These are phyloP conservation scores for Tetragnatha montana DNA, from an alignment of 2,888 invertebrate species.

Conservation along the genomic window DNA sequence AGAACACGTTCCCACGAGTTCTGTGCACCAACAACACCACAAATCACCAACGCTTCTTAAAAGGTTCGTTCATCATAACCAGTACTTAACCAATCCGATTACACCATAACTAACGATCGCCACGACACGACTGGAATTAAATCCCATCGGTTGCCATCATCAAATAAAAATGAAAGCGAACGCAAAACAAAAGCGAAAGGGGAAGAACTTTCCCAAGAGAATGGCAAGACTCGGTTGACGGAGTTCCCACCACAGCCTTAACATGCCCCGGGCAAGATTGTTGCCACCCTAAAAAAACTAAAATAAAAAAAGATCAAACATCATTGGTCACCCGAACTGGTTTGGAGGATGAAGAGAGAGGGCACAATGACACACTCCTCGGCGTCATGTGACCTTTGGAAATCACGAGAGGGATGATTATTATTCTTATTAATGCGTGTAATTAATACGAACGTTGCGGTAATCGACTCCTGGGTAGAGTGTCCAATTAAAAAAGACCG, in stretches of 20 bases:
- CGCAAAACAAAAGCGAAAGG: background rate
- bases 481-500: background rate
- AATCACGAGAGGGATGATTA: constrained; percentile 23
- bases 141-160: too few species aligned
- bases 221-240: background rate
- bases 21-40: background rate
- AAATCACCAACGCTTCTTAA: background rate
- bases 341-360: constrained; percentile 3
- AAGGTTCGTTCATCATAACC: background rate
- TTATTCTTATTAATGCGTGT: constrained; percentile 1
- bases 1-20: background rate
- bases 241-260: constrained; percentile 32
- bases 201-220: constrained; percentile 34
- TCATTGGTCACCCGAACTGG: constrained; percentile 28
- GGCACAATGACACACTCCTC: constrained; percentile 44
- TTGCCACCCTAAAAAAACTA: constrained; percentile 7
- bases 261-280: constrained; percentile 6
- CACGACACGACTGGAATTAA: too few species aligned
- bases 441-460: constrained; percentile 1
- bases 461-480: background rate
- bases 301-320: background rate
- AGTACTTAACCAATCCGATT: background rate
- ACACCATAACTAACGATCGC: too few species aligned
- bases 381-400: constrained; percentile 3
- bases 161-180: too few species aligned